phyloP scores from a whole-genome alignment of 1,140 invertebrate species.

The Tetragnatha versicolor region DNA sequence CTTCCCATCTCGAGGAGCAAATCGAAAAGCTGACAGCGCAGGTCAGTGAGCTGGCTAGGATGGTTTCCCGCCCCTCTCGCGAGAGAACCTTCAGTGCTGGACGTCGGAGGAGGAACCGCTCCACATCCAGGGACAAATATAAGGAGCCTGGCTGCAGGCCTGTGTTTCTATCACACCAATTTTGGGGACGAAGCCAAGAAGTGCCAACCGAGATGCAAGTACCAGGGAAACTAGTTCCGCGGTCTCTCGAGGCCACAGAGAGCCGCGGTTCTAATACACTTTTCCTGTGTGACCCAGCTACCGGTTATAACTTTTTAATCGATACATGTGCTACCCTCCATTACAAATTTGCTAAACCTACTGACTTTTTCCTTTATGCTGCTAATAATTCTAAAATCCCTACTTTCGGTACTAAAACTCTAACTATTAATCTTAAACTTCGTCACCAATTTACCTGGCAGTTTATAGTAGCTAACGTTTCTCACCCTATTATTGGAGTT shows the following conservation, averaged over 20 bases:
- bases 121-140: too few relatives aligned
- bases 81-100: too few relatives aligned
- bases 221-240: neutral
- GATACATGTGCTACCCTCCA: neutral
- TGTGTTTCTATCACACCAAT: too few relatives aligned
- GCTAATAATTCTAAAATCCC: slow-evolving; percentile 35
- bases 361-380: neutral
- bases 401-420: too few relatives aligned
- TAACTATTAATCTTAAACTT: slow-evolving; percentile 33
- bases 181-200: slow-evolving; percentile 31
- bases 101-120: too few relatives aligned
- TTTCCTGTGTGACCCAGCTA: slow-evolving; percentile 20
- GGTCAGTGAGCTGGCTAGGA: neutral
- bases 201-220: neutral
- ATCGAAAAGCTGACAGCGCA: neutral
- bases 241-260: too few relatives aligned
- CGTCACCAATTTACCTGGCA: neutral
- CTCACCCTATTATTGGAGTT: slow-evolving; percentile 36
- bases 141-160: too few relatives aligned
- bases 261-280: neutral
- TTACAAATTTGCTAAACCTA: too few relatives aligned
- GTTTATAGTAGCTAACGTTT: slow-evolving; percentile 27
- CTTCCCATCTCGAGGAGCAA: neutral
- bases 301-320: too few relatives aligned
- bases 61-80: too few relatives aligned